Base-by-base conservation (phyloP, 1,140 invertebrate species). In the Watersipora subatra region DNA sequence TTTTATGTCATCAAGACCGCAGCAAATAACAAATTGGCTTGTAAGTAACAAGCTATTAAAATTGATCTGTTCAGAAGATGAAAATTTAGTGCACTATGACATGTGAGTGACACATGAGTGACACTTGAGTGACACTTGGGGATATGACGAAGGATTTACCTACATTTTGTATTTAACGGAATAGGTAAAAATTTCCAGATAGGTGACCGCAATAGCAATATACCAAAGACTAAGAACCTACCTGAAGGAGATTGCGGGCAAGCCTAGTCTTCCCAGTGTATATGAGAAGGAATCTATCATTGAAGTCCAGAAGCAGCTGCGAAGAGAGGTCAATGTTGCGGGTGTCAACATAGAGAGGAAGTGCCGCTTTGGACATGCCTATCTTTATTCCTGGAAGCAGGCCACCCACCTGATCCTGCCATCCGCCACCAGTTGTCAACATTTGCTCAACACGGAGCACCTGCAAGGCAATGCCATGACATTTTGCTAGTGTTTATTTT, bases 391-490 rank as follows among this genome's bases (percentile, higher is more conserved):
- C 82, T n/a, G 80, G 79, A 29, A 74, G 69, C 1, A 84, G 70
- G 0, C 81, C 82, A 34, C 82, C 81, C 3, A 84, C 79, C 71
- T 84, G 83, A 68, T 84, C 84, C 72, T 84, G 84, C 84, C 84
- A 84, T 1, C 84, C 84, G 25, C 84, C 84, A 26, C 77, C 78
- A 64, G 84, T 84, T 2, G 84, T 84, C 64, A 84, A 69, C 69
- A 84, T 67, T 71, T 84, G 83, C 64, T 84, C 84, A 28, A 84
- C 67, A 65, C 80, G 76, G 15, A 84, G 71, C 1, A 84, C 81
- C 79, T 82, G 68, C 7, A 67, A 66, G 64, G 24, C 56, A 26
- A n/a, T n/a, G n/a, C n/a, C n/a, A n/a, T n/a, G n/a, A n/a, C n/a
- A n/a, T n/a, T n/a, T n/a, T 58, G 61, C 26, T 29, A n/a, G n/a